Conservation (phyloP, 2,113 vertebrate species). For the Lontra canadensis region DNA sequence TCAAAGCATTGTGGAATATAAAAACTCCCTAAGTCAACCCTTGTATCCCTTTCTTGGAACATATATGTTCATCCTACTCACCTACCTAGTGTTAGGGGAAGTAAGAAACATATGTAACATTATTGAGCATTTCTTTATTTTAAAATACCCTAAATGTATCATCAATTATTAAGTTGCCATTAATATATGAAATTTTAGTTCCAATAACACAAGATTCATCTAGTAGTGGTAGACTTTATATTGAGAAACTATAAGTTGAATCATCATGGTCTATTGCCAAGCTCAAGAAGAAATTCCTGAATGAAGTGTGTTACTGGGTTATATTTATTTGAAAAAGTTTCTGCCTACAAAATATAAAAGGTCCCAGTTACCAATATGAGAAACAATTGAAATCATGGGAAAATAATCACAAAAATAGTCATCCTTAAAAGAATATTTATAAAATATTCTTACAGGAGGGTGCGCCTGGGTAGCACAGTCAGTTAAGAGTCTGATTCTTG, state of each 20-base stretch:
- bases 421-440: not conserved
- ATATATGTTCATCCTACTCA: too few species aligned
- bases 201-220: slow-evolving; percentile 54
- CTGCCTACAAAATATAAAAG: not conserved
- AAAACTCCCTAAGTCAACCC: not conserved
- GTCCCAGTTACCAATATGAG: not conserved
- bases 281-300: not conserved
- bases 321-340: not conserved
- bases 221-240: slow-evolving; percentile 61
- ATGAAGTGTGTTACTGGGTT: not conserved
- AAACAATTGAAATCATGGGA: not conserved
- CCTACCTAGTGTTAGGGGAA: not conserved
- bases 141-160: slow-evolving; percentile 43
- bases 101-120: not conserved
- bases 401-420: not conserved
- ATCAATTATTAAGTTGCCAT: slow-evolving; percentile 73
- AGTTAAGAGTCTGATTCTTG: not conserved
- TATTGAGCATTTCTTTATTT: slow-evolving; percentile 21
- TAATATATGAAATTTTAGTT: slow-evolving; percentile 70
- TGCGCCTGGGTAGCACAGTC: not conserved
- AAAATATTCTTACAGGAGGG: not conserved
- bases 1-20: not conserved
- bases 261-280: slow-evolving; percentile 67
- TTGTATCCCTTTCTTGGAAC: not conserved
- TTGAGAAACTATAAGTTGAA: slow-evolving; percentile 58